phyloP scores from a whole-genome alignment of 35 echinoderm and acorn worm species.

The Stichopus chloronotus region DNA sequence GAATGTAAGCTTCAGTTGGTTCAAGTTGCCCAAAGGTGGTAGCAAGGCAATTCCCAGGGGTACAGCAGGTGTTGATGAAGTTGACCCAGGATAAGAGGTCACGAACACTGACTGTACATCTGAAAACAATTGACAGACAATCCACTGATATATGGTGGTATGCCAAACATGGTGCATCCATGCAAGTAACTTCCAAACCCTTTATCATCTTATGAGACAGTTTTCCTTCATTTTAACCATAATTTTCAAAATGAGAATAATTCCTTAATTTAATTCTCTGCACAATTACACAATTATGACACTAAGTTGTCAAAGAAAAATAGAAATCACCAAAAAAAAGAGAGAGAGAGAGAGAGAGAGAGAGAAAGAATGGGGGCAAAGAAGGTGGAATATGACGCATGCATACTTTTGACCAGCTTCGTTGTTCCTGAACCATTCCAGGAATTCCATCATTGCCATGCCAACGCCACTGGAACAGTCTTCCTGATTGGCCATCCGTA shows the following conservation, averaged over 20 bases:
- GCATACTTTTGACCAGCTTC: constrained; percentile 87
- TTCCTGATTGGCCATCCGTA: constrained; percentile 89
- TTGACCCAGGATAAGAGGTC: constrained; percentile 96
- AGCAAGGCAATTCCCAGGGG: neutral
- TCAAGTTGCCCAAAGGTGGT: constrained; percentile 57
- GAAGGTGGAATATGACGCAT: neutral
- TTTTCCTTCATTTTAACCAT: too few relatives aligned
- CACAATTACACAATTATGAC: too few relatives aligned
- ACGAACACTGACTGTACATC: constrained; percentile 90
- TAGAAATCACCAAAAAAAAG: neutral
- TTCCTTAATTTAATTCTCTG: too few relatives aligned
- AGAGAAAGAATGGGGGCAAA: neutral
- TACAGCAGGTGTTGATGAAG: constrained; percentile 92
- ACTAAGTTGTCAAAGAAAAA: too few relatives aligned
- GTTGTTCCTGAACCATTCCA: constrained; percentile 92
- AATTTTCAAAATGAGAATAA: too few relatives aligned
- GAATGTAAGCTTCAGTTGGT: constrained; percentile 74
- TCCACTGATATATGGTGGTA: neutral
- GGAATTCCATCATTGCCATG: constrained; percentile 91
- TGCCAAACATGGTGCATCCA: too few relatives aligned
- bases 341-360: neutral
- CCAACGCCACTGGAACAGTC: constrained; percentile 89
- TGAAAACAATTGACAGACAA: neutral
- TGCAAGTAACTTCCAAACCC: too few relatives aligned
- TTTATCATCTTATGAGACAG: too few relatives aligned